Conservation (phyloP, 2,797 vertebrate genomes). For the Chromis chromis region DNA sequence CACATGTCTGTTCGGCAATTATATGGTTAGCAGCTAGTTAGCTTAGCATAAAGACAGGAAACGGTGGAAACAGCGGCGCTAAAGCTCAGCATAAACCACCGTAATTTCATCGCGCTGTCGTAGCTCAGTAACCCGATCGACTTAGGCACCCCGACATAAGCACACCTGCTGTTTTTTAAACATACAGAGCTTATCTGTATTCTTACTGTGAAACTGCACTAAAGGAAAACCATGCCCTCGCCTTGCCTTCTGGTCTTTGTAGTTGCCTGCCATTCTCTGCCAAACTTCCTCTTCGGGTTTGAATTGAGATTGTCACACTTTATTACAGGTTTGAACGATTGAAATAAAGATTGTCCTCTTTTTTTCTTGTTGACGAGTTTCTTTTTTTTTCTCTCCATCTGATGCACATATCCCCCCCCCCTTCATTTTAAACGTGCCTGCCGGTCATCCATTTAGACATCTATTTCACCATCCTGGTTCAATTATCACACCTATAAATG, state of each 20-base stretch:
- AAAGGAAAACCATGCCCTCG: constrained; percentile 59
- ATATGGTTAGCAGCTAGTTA: not conserved
- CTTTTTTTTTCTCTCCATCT: not conserved
- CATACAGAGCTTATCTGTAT: constrained; percentile 49
- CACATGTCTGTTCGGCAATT: not conserved
- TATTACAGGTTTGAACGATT: constrained; percentile 73
- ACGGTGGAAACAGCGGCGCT: not conserved
- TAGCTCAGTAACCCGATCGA: constrained; percentile 17
- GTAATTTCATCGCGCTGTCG: constrained; percentile 28
- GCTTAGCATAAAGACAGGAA: not conserved
- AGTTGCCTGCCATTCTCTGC: constrained; percentile 72
- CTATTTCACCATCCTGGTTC: constrained; percentile 38
- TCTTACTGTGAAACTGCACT: constrained; percentile 71
- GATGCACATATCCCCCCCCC: not conserved
- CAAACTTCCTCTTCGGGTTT: constrained; percentile 69
- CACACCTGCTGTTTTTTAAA: constrained; percentile 38
- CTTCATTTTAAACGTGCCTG: not conserved
- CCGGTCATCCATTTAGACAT: constrained; percentile 25
- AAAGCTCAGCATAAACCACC: not conserved
- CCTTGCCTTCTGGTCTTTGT: constrained; percentile 74
- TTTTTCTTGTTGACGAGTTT: constrained; percentile 47
- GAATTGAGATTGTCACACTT: constrained; percentile 73
- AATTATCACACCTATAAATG: constrained; percentile 43
- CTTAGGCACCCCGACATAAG: constrained; percentile 37
- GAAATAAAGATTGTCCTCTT: constrained; percentile 79